These are phyloP conservation scores for Oncorhynchus masou DNA, from an alignment of 2,113 vertebrate genomes.

Conservation along the genomic window DNA sequence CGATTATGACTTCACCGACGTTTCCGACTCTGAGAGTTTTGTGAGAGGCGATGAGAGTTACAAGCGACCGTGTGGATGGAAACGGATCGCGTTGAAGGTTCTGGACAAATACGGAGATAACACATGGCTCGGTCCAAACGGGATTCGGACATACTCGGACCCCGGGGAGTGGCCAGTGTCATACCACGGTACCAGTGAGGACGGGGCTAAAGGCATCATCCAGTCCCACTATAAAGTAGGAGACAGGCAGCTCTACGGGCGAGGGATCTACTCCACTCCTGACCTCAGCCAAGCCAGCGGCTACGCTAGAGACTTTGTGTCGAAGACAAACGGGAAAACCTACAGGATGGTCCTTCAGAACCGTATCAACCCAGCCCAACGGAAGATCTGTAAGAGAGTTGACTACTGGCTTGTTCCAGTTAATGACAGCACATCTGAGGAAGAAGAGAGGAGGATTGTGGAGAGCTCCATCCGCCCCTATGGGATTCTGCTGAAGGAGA, in stretches of 20 bases:
- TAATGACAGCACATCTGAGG: background rate
- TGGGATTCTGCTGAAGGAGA: background rate
- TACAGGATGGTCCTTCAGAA: slow-evolving; percentile 14
- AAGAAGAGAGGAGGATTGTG: background rate
- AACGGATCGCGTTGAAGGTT: slow-evolving; percentile 26
- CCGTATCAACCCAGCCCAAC: background rate
- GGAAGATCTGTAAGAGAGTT: background rate
- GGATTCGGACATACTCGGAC: background rate
- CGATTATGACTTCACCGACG: slow-evolving; percentile 31
- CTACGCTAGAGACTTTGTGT: slow-evolving; percentile 5
- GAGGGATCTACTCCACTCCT: slow-evolving; percentile 7
- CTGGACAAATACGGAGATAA: slow-evolving; percentile 6
- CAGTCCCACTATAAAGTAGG: background rate
- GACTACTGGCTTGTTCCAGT: slow-evolving; percentile 11
- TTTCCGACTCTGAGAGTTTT: background rate
- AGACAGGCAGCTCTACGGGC: background rate
- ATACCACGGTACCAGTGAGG: background rate
- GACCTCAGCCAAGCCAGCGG: background rate
- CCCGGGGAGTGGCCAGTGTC: background rate
- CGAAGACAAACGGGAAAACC: slow-evolving; percentile 5
- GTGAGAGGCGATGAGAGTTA: slow-evolving; percentile 25
- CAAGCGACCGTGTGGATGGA: slow-evolving; percentile 23
- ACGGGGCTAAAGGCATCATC: background rate
- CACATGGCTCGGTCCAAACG: background rate
- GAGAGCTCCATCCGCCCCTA: background rate